phyloP scores from a whole-genome alignment of 2,888 invertebrate species.

The Rugalucina vietnamica region DNA sequence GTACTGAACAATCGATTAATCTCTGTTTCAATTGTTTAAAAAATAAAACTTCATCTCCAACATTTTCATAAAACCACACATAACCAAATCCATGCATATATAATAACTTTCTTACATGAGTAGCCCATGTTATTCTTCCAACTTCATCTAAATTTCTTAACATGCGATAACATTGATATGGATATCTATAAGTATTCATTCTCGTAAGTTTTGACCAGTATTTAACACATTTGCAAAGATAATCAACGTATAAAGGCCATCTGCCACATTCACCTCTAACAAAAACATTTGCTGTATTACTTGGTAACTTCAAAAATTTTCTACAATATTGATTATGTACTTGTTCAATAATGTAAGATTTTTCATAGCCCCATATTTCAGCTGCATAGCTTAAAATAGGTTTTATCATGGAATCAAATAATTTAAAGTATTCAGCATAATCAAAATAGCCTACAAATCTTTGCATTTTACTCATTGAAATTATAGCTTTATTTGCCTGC shows the following conservation, averaged over 20 bases:
- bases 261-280: not conserved
- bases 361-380: constrained; percentile 5
- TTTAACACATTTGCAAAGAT: not conserved
- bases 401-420: constrained; percentile 7
- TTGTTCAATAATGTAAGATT: not conserved
- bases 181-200: not conserved
- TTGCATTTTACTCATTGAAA: not conserved
- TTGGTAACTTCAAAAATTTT: not conserved
- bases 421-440: not conserved
- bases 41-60: not conserved
- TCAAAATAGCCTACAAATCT: not conserved
- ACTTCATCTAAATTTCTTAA: not conserved
- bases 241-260: not conserved
- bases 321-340: not conserved
- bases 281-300: not conserved
- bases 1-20: not conserved
- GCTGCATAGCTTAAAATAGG: not conserved
- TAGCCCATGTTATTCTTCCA: not conserved
- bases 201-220: not conserved
- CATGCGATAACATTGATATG: not conserved
- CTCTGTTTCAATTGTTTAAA: not conserved
- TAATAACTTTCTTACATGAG: not conserved
- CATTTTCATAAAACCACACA: not conserved
- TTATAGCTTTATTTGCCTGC: not conserved
- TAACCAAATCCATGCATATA: not conserved